These are phyloP conservation scores for Pharmacophagus antenor DNA, from an alignment of 2,888 invertebrate species.

Conservation along the genomic window DNA sequence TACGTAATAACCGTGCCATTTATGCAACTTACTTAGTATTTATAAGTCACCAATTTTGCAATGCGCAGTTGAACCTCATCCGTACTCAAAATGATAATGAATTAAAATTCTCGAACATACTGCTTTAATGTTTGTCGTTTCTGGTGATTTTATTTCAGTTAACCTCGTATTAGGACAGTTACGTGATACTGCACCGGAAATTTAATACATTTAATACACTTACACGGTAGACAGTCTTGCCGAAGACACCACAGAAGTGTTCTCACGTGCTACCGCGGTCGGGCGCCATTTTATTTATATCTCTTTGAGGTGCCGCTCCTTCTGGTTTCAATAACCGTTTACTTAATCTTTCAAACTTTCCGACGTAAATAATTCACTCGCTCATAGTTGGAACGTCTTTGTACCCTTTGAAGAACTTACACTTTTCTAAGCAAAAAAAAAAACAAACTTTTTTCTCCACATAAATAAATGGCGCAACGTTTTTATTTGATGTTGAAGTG, in stretches of 20 bases:
- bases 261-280: conserved; percentile 42
- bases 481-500: conserved; percentile 3
- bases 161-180: background rate
- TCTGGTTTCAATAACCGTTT: conserved; percentile 52
- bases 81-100: background rate
- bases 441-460: background rate
- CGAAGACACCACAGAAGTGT: conserved; percentile 1
- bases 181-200: background rate
- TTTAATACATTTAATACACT: background rate
- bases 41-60: background rate
- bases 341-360: conserved; percentile 40
- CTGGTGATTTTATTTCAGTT: background rate
- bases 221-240: conserved; percentile 4
- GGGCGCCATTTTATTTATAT: conserved; percentile 57
- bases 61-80: background rate
- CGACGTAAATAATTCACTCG: conserved; percentile 37
- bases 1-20: too few relatives aligned
- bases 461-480: background rate
- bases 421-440: background rate
- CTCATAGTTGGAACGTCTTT: conserved; percentile 10
- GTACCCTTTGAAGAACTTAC: conserved; percentile 19
- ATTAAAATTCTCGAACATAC: background rate
- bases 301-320: conserved; percentile 62
- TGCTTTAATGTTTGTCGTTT: background rate
- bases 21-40: background rate